phyloP scores from a whole-genome alignment of 1,140 invertebrate species.

The Aricia agestis region DNA sequence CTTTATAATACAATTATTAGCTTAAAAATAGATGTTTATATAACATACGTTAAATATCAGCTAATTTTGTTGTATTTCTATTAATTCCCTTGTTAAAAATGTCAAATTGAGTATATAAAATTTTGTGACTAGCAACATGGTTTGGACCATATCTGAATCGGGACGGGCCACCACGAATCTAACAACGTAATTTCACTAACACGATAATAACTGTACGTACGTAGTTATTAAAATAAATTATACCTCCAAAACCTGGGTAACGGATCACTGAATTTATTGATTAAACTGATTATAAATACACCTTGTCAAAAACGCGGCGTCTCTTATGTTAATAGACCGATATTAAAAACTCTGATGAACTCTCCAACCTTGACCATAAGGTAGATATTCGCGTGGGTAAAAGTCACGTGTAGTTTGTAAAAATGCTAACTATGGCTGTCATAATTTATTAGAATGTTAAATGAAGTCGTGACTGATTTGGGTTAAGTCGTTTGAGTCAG shows the following conservation, averaged over 20 bases:
- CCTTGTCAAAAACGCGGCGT: conserved; percentile 1
- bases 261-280: conserved; percentile 1
- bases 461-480: neutral
- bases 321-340: neutral
- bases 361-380: neutral
- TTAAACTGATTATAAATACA: conserved; percentile 9
- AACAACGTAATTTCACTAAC: neutral
- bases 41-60: no score
- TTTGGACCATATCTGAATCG: neutral
- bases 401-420: neutral
- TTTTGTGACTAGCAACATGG: neutral
- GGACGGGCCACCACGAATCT: neutral
- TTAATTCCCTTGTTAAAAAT: no score
- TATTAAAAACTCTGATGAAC: neutral
- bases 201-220: neutral
- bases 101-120: no score
- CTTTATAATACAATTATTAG: no score
- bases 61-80: no score
- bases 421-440: conserved; percentile 1
- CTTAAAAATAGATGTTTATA: no score
- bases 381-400: neutral
- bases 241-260: neutral
- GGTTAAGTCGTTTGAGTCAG: neutral
- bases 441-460: conserved; percentile 8
- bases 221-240: conserved; percentile 12